Conservation (phyloP, 2,113 vertebrate species). For the Gnathonemus echidnorhynchus region DNA sequence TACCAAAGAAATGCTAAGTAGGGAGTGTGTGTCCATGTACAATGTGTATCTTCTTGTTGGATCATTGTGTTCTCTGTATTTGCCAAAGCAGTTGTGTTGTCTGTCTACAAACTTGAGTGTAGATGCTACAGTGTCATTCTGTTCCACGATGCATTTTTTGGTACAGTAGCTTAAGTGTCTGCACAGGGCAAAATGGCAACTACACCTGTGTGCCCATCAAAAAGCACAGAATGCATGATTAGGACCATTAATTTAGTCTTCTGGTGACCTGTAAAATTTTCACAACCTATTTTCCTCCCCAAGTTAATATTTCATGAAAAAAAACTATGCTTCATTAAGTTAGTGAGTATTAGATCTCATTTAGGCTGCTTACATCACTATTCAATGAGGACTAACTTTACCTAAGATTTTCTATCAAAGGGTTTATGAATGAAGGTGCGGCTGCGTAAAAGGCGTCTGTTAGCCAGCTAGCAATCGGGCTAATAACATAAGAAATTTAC, state of each 20-base stretch:
- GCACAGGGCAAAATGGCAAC: neutral
- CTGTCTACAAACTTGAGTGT: neutral
- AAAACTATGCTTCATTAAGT: neutral
- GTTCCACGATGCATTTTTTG: neutral
- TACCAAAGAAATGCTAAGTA: neutral
- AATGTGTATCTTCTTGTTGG: neutral
- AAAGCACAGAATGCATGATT: neutral
- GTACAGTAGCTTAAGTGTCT: neutral
- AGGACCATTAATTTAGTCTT: neutral
- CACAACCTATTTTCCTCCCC: neutral
- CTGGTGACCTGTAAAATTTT: neutral
- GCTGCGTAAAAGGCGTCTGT: neutral
- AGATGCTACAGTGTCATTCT: neutral
- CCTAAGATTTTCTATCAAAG: neutral
- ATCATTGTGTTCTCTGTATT: neutral
- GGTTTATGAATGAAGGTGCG: neutral
- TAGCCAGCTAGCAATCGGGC: neutral
- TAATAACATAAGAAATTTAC: neutral
- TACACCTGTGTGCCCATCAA: neutral
- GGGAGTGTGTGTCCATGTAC: neutral
- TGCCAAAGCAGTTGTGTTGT: neutral
- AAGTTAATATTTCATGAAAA: neutral
- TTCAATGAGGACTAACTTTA: neutral
- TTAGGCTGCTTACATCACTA: neutral
- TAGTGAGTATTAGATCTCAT: neutral